Percentiles rank a stretch among this genome's conserved stretches.
These are phyloP conservation scores for Crioceris asparagi DNA, from an alignment of 2,888 invertebrate species.

Conservation along the genomic window DNA sequence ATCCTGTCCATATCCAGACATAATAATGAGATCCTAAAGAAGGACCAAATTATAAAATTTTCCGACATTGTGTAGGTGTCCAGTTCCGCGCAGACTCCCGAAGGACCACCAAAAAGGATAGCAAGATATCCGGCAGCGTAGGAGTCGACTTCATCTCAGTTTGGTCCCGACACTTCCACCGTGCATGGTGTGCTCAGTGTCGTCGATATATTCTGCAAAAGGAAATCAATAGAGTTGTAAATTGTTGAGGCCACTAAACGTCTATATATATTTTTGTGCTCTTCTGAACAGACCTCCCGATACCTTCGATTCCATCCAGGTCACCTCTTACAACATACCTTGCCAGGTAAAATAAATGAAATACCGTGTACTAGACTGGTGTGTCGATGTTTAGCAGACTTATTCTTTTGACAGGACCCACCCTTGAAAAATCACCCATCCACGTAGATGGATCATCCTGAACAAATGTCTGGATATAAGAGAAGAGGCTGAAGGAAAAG, in stretches of 20 bases:
- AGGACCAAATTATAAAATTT: no score
- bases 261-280: no score
- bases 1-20: no score
- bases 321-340: no score
- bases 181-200: background rate
- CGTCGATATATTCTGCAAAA: background rate
- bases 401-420: conserved; percentile 14
- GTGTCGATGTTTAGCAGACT: no score
- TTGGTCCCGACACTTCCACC: background rate
- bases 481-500: conserved; percentile 30
- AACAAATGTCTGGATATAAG: conserved; percentile 32
- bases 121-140: background rate
- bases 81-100: background rate
- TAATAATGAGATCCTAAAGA: no score
- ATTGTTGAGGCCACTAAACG: conserved; percentile 6
- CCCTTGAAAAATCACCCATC: conserved; percentile 7
- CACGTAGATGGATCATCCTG: conserved; percentile 6
- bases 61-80: no score
- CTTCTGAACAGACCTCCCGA: no score
- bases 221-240: conserved; percentile 2
- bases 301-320: no score
- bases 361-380: no score
- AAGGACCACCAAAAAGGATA: background rate
- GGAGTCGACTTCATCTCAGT: conserved; percentile 1
- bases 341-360: no score